Evolutionary conservation across 2,113 vertebrate genomes (phyloP).

Genomic region (Ceratotherium simum): DNA sequence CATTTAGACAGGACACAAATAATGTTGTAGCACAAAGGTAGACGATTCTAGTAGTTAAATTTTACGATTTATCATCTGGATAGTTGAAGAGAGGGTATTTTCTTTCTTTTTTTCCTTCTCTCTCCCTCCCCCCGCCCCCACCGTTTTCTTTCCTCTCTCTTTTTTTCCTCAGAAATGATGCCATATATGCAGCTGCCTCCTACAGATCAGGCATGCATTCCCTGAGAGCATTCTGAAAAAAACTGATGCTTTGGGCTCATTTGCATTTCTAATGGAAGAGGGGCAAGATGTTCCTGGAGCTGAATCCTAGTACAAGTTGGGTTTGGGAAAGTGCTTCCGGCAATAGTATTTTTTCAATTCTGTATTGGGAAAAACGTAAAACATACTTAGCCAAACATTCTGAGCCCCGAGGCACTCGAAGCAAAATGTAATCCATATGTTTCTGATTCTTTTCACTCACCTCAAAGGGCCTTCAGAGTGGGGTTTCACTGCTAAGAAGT

Average conservation of each 20-base stretch:
- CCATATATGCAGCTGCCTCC: neutral
- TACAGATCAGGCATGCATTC: neutral
- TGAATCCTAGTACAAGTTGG: slow-evolving; percentile 69
- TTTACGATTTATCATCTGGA: neutral
- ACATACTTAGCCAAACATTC: slow-evolving; percentile 78
- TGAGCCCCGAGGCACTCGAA: slow-evolving; percentile 76
- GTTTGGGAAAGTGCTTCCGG: slow-evolving; percentile 80
- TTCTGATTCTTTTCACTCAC: slow-evolving; percentile 79
- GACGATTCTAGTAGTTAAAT: slow-evolving; percentile 7
- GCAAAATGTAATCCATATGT: slow-evolving; percentile 78
- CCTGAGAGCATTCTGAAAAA: slow-evolving; percentile 46
- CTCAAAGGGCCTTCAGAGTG: slow-evolving; percentile 78
- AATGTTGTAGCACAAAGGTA: neutral
- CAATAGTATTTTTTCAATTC: slow-evolving; percentile 73
- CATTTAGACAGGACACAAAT: neutral
- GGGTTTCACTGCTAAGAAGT: slow-evolving; percentile 61
- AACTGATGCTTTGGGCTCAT: slow-evolving; percentile 21
- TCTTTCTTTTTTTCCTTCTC: neutral
- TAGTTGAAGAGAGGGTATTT: neutral
- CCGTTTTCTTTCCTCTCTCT: neutral
- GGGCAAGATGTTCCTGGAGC: slow-evolving; percentile 47
- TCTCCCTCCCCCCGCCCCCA: neutral
- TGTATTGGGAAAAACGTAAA: slow-evolving; percentile 79
- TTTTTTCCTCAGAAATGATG: neutral
- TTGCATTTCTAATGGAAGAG: slow-evolving; percentile 76